Evolutionary conservation across 2,113 vertebrate species (phyloP), one percentile per base, ranked within the genome.

Genomic region (Diadophis punctatus): DNA sequence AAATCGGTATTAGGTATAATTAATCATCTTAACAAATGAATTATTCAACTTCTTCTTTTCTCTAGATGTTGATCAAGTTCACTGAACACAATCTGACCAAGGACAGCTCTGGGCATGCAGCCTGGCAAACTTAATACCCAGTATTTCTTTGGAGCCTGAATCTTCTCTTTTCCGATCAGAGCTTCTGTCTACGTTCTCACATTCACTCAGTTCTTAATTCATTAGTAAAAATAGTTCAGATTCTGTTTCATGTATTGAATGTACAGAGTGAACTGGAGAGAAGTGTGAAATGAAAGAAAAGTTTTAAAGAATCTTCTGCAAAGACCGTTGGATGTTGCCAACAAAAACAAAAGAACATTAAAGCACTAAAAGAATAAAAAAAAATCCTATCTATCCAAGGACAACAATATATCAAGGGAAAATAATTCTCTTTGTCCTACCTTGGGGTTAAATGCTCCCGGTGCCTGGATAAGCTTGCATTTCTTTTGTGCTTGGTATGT

Each of bases 401-500:
- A 95, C 48, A 8, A 86, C 94, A 92, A 34, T 95, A 25, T 88
- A 93, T 95, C 90, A 95, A 94, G 94, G 86, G 80, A 92, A 92
- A 96, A 95, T 93, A 93, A 96, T 95, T 96, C 89, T 46, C 86
- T 96, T 96, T 97, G 96, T 97, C 96, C 96, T 96, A 51, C 91
- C 93, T 95, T 94, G 95, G 94, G 93, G 96, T 97, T 97, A 97
- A 97, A 96, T 88, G 91, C 94, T 96, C 43, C 20, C 39, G 91
- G 91, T 97, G 86, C 94, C 80, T 95, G 84, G 91, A 92, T 97
- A 97, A 96, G 95, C 96, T 98, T 97, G 94, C 95, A 93, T 97
- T 98, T 97, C 97, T 97, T 97, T 96, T 96, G 95, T 97, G 94
- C 95, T 94, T 46, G 96, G 95, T 95, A 86, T 95, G 96, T 96